Conservation (phyloP, 2,797 vertebrate species). For the Perodicticus potto region DNA sequence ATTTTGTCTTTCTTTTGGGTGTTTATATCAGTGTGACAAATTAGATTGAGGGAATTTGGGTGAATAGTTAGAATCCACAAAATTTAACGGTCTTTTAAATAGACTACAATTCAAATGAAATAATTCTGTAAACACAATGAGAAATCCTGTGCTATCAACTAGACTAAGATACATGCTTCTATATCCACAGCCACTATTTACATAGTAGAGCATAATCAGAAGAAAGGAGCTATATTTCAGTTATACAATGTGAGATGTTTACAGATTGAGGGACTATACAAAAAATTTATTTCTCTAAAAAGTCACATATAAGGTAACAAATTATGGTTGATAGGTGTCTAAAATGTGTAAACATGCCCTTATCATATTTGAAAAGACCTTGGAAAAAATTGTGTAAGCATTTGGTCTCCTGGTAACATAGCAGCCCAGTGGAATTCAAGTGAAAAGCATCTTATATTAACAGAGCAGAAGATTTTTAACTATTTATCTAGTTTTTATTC, state of each 20-base stretch:
- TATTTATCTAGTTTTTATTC: not conserved
- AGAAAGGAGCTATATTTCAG: not conserved
- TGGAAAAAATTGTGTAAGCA: not conserved
- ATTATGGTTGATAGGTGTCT: not conserved
- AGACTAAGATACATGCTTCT: not conserved
- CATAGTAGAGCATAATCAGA: not conserved
- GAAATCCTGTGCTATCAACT: conserved; percentile 18
- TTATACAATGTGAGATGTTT: not conserved
- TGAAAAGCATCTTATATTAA: conserved; percentile 3
- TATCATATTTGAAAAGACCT: not conserved
- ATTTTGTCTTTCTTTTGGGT: not conserved
- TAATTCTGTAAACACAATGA: conserved; percentile 31
- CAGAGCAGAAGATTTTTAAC: not conserved
- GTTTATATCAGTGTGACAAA: conserved; percentile 53
- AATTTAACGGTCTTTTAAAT: conserved; percentile 53
- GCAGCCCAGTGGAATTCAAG: not conserved
- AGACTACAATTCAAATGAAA: conserved; percentile 25
- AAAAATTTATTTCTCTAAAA: not conserved
- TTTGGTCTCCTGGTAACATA: not conserved
- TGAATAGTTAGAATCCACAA: conserved; percentile 35
- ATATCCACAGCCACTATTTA: not conserved
- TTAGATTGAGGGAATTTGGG: conserved; percentile 4
- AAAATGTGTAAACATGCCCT: not conserved
- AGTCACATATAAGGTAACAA: not conserved
- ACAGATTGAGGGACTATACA: not conserved